Evolutionary conservation across 2,113 vertebrate genomes (phyloP).

Genomic region (Microtus montanus): DNA sequence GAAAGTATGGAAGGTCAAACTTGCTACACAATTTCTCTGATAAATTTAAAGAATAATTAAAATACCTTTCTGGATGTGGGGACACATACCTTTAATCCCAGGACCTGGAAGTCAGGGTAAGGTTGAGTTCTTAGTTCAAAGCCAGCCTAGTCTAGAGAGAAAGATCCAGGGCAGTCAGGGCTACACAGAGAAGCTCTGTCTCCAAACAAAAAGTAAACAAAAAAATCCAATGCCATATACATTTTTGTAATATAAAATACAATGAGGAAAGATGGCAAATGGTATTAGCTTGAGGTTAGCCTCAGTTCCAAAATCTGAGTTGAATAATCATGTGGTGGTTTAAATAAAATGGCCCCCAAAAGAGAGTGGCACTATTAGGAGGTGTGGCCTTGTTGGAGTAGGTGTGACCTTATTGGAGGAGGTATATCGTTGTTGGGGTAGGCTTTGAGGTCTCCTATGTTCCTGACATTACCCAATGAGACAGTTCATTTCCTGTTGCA

Average conservation of each 20-base stretch:
- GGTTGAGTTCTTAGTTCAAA: neutral
- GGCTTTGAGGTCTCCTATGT: too few species aligned
- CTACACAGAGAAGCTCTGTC: neutral
- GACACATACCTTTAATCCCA: neutral
- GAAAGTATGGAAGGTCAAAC: neutral
- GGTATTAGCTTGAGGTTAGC: neutral
- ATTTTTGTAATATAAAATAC: neutral
- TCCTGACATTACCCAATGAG: too few species aligned
- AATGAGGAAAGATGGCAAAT: neutral
- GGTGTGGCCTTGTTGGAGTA: too few species aligned
- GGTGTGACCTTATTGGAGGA: too few species aligned
- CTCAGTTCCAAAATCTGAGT: neutral
- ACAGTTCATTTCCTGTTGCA: too few species aligned
- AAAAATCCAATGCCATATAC: neutral
- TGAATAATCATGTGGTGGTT: neutral
- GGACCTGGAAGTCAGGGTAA: neutral
- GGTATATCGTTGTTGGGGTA: too few species aligned
- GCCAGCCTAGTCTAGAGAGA: neutral
- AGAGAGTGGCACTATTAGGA: too few species aligned
- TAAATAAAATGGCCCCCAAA: too few species aligned
- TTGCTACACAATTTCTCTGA: constrained; percentile 5
- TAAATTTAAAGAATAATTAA: neutral
- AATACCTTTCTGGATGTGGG: too few species aligned
- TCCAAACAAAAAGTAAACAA: neutral
- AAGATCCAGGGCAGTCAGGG: neutral